These are phyloP conservation scores for Hyles lineata DNA, from an alignment of 2,888 invertebrate genomes.

Conservation along the genomic window DNA sequence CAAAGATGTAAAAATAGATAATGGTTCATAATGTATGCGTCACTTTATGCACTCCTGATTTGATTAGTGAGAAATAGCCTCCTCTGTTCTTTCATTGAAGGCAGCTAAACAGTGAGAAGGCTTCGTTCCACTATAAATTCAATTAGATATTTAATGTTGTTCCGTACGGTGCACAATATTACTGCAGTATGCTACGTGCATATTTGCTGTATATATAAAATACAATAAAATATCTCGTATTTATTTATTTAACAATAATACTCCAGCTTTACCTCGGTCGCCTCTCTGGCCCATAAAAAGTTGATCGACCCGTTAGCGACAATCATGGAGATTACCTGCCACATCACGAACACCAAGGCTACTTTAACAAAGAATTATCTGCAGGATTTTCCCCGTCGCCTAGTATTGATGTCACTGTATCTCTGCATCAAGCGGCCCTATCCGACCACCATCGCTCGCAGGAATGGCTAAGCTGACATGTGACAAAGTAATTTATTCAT, in stretches of 20 bases:
- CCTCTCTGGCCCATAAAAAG: too few species aligned
- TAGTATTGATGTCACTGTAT: background rate
- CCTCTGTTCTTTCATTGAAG: background rate
- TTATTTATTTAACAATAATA: too few species aligned
- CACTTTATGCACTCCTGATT: background rate
- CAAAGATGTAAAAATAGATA: background rate
- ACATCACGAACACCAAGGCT: too few species aligned
- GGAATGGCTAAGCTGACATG: background rate
- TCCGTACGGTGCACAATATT: background rate
- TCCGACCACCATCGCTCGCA: background rate
- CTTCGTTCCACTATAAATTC: slow-evolving; percentile 2
- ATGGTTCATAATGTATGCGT: background rate
- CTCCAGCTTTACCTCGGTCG: too few species aligned
- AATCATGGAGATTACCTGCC: too few species aligned
- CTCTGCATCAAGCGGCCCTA: background rate
- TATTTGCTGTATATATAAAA: too few species aligned
- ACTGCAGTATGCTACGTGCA: too few species aligned
- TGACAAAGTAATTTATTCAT: slow-evolving; percentile 20
- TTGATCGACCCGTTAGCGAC: too few species aligned
- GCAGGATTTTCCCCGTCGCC: too few species aligned
- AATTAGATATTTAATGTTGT: background rate
- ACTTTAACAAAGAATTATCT: too few species aligned
- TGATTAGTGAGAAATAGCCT: slow-evolving; percentile 4
- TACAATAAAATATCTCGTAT: too few species aligned
- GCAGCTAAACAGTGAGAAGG: slow-evolving; percentile 3